Base-by-base conservation (phyloP, 2,113 vertebrate genomes). In the Lophura nycthemera region DNA sequence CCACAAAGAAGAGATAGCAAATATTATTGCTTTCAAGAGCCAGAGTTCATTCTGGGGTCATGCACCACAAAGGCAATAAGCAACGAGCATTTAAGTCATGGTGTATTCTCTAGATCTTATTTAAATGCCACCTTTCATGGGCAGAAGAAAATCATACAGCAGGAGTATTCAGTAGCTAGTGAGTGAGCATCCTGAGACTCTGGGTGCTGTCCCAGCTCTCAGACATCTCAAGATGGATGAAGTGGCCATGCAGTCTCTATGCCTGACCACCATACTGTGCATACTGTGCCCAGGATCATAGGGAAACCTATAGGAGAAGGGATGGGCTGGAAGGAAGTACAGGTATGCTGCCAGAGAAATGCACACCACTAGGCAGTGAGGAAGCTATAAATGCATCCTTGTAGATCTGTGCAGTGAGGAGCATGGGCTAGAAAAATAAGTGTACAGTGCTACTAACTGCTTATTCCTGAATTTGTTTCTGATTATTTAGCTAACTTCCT, bases 41-140 rank as follows among this genome's bases (percentile, higher is more conserved):
- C 45, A 34, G 78, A 83, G 94, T 90, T 96, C 85, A 86, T 69
- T 52, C 59, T 71, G n/a, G 54, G 79, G 88, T 57, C 86, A 79
- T 1, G 11, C 42, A 70, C 75, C 20, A 20, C 29, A 57, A 73
- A 78, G 59, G 54, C 38, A 67, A 73, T 10, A 73, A 80, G 81
- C 83, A 87, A 43, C 14, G 54, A 94, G 61, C 34, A 76, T 61
- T 57, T 77, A 91, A 94, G 70, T 27, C 75, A 30, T 42, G 13
- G 30, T 4, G 10, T 60, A 13, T 40, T 40, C 64, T 73, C 59
- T 6, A 79, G 69, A 59, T 56, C 29, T 65, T 34, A 29, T 18
- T 88, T 63, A 86, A 85, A 77, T 7, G 59, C 69, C 73, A 64
- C 71, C 52, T 67, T 57, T 38, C 59, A 47, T 30, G 70, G 43